phyloP scores from a whole-genome alignment of 2,888 invertebrate genomes.

The Sicus ferrugineus region DNA sequence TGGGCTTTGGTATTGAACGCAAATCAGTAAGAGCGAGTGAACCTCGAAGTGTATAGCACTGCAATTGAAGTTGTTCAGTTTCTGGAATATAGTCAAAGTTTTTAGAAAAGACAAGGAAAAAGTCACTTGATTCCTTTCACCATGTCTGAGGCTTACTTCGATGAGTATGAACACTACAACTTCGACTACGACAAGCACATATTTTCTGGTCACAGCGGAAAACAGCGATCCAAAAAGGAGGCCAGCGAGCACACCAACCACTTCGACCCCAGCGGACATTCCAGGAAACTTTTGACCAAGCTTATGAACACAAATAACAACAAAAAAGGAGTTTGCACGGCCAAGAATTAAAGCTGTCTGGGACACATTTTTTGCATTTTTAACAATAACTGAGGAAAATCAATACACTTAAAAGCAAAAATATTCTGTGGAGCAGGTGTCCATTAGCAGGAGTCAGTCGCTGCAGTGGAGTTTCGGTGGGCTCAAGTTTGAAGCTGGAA shows the following conservation, averaged over 20 bases:
- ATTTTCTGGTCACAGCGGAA: constrained; percentile 86
- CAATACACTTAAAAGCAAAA: too few species aligned
- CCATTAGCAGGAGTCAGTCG: too few species aligned
- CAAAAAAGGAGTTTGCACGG: constrained; percentile 67
- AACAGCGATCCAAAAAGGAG: constrained; percentile 89
- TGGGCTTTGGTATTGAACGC: too few species aligned
- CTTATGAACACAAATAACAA: constrained; percentile 84
- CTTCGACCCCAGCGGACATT: constrained; percentile 91
- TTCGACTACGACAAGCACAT: constrained; percentile 92
- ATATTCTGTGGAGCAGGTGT: too few species aligned
- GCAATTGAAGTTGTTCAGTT: not conserved
- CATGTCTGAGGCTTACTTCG: constrained; percentile 86
- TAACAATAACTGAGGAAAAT: too few species aligned
- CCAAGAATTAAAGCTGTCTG: constrained; percentile 10
- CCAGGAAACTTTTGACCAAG: constrained; percentile 88
- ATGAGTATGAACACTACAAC: constrained; percentile 94
- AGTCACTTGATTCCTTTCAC: constrained; percentile 47
- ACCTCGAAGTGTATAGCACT: not conserved
- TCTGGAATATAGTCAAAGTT: not conserved
- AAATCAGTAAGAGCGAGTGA: constrained; percentile 12
- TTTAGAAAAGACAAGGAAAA: constrained; percentile 18
- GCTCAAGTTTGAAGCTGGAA: too few species aligned
- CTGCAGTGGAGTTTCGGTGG: too few species aligned
- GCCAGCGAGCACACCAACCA: constrained; percentile 89
- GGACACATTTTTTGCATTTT: too few species aligned